Evolutionary conservation across 1,140 invertebrate genomes (phyloP), one percentile per base, ranked within the genome.

Genomic region (Bombus fervidus): DNA sequence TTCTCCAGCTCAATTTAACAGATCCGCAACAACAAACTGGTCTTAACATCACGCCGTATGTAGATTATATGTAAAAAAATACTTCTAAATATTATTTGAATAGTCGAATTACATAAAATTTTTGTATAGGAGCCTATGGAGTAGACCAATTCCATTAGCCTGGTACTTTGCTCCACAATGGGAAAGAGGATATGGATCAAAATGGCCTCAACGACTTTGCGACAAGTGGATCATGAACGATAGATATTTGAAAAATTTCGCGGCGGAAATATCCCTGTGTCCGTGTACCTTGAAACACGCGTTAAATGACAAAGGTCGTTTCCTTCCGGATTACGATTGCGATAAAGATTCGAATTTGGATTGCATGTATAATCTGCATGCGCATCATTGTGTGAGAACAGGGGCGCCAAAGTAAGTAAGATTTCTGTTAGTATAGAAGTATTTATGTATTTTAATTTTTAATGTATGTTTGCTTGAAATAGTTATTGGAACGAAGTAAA

Each of bases 91-190:
- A 57, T 62, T 68, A 34, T 77, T 62, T 12, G 28, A 3, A n/a
- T n/a, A 28, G 28, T 31, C 6, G 59, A 47, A 5, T 41, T 28
- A 18, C 31, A 34, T 37, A 10, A 74, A 6, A 12, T 41, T 66
- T 74, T 15, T 73, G 12, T 91, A 28, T 92, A 98, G 97, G 1
- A 95, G 97, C 3, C 95, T 99, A 3, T 99, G 98, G 98, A 98
- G 98, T 92, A 96, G 97, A 64, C 98, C 98, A 0, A 98, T 99
- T 89, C 98, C 98, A 1, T 93, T 99, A 8, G 98, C 95, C 1
- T 99, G 98, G 98, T 99, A 99, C 92, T 99, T 99, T 92, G 96
- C 96, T 0, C 96, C 97, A 1, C 98, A 99, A 93, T 99, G 98
- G 98, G 97, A 98, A 92, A 95, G 96, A 37, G 89, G 96, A 39